These are phyloP conservation scores for Epiblema foenella DNA, from an alignment of 2,888 invertebrate genomes.

Conservation along the genomic window DNA sequence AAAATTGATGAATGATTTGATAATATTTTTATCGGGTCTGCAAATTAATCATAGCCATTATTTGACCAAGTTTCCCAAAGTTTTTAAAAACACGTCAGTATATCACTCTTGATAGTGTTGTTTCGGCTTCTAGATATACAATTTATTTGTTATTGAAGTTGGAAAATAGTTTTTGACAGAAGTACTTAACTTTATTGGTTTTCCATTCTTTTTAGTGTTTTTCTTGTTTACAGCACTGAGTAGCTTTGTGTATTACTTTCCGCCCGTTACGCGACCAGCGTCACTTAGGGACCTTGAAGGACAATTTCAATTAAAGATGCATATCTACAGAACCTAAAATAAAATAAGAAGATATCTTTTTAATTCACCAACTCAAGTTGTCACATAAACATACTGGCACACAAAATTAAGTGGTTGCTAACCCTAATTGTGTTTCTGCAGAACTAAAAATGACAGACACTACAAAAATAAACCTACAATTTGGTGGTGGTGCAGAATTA, in stretches of 20 bases:
- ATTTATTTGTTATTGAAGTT: not conserved
- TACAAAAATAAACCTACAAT: conserved; percentile 67
- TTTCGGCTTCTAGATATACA: not conserved
- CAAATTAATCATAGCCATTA: not conserved
- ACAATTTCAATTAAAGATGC: not conserved
- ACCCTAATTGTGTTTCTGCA: not conserved
- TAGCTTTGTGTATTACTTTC: not conserved
- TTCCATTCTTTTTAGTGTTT: not conserved
- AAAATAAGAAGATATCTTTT: too few species aligned
- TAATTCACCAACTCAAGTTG: too few species aligned
- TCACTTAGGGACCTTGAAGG: not conserved
- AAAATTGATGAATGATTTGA: not conserved
- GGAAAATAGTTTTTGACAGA: not conserved
- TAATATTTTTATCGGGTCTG: not conserved
- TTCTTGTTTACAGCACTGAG: not conserved
- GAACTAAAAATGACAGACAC: conserved; percentile 55
- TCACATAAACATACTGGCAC: too few species aligned
- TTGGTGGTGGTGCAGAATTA: conserved; percentile 96
- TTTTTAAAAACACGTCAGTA: conserved; percentile 4
- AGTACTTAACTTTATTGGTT: not conserved
- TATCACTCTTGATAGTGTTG: conserved; percentile 7
- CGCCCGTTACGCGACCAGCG: not conserved
- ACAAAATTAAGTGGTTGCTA: too few species aligned
- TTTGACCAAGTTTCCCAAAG: not conserved
- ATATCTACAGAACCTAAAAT: too few species aligned